Evolutionary conservation across 2,888 invertebrate genomes (phyloP), one percentile per base, ranked within the genome.

Genomic region (Ryuthela nishihirai): DNA sequence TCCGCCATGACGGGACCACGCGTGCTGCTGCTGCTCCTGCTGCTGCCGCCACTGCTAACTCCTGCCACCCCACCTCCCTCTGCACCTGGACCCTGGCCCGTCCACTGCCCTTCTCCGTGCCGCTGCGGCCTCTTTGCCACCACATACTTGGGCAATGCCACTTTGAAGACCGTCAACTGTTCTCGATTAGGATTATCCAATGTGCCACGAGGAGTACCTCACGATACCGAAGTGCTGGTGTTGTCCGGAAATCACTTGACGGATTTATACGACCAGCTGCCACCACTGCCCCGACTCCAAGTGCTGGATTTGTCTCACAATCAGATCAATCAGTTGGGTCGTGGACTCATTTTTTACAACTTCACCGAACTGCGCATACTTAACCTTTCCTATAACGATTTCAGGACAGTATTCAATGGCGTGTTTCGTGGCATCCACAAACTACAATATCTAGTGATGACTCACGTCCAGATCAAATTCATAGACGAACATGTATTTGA

Each of bases 291-390:
- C 9, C 48, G 68, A n/a, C 67, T 77, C 4, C 65, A 67, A 49
- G 67, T 70, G 36, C 67, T 76, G 39, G 75, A 76, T 63, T 60
- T 75, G 6, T 74, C 74, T 20, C 66, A 70, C 49, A 76, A 76
- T 61, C 67, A 68, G 35, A 69, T 77, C 26, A 69, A 70, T 15
- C 67, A 64, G 20, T 63, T 76, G 24, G 72, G 71, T 10, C 66
- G 70, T 23, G 70, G 69, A 17, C 66, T 68, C 25, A 71, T 73
- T 54, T 74, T 76, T 58, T 69, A 69, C 47, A 72, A 71, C 41
- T 65, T 73, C 40, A 68, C 68, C 9, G 67, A 67, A 10, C 68
- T 77, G 18, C 65, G 67, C 25, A 66, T 67, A 23, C 67, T 77
- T n/a, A 70, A 72, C 53, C 62, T 77, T 20, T 69, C 70, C 3